Evolutionary conservation across 2,797 vertebrate species (phyloP).

Genomic region (Thunnus albacares): DNA sequence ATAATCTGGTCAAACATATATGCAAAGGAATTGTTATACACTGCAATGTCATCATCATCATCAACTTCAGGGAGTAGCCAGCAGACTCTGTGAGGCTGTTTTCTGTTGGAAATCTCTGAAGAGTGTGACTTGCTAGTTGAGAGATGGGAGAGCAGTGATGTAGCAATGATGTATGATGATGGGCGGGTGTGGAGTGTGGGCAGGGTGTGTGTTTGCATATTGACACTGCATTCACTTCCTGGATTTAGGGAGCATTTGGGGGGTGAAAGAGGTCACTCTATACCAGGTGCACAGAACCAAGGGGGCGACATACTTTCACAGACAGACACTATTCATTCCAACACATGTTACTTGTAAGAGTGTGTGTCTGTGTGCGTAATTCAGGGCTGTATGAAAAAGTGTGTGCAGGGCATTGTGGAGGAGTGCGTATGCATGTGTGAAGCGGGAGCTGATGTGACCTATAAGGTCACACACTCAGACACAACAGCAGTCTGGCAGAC

Average conservation of each 20-base stretch:
- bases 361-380: conserved; percentile 18
- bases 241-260: conserved; percentile 41
- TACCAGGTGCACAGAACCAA: conserved; percentile 63
- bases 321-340: conserved; percentile 67
- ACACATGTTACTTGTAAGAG: conserved; percentile 60
- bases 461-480: conserved; percentile 81
- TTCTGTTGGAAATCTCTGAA: conserved; percentile 41
- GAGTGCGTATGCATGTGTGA: conserved; percentile 65
- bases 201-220: conserved; percentile 50
- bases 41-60: background rate
- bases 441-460: conserved; percentile 73
- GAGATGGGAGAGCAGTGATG: conserved; percentile 37
- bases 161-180: conserved; percentile 63
- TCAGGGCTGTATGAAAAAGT: conserved; percentile 53
- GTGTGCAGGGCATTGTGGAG: conserved; percentile 61
- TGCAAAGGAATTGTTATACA: background rate
- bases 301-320: conserved; percentile 57
- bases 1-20: background rate
- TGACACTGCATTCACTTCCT: conserved; percentile 56
- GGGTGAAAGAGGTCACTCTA: conserved; percentile 45
- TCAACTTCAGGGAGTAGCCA: conserved; percentile 5
- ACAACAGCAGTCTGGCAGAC: conserved; percentile 85
- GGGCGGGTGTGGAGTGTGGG: conserved; percentile 63
- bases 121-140: conserved; percentile 46
- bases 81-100: conserved; percentile 17